These are phyloP conservation scores for Falco rusticolus DNA, from an alignment of 2,797 vertebrate species.

Conservation along the genomic window DNA sequence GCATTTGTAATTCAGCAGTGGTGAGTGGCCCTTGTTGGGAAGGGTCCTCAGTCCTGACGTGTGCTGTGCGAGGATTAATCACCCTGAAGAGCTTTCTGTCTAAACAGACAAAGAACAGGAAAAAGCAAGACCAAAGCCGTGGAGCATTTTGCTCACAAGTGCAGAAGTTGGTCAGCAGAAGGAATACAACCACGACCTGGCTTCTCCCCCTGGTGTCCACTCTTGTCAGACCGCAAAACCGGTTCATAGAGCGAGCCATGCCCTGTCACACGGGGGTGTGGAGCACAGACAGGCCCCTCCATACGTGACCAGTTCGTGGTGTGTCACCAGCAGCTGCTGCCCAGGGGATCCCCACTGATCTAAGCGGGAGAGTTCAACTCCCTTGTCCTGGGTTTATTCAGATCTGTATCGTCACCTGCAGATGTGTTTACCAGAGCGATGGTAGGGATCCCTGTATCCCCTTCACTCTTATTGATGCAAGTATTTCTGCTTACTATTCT, in stretches of 20 bases:
- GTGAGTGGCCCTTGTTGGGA: not conserved
- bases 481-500: not conserved
- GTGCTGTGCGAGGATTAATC: not conserved
- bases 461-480: not conserved
- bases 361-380: not conserved
- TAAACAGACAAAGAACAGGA: not conserved
- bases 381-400: not conserved
- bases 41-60: not conserved
- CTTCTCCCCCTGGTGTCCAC: not conserved
- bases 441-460: not conserved
- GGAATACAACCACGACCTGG: rapidly evolving
- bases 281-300: not conserved
- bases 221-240: not conserved
- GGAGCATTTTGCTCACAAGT: not conserved
- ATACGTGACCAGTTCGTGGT: not conserved
- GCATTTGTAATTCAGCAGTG: not conserved
- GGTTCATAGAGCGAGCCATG: not conserved
- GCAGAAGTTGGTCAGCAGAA: not conserved
- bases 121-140: not conserved
- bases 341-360: not conserved
- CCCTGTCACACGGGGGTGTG: no score
- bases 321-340: not conserved
- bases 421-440: not conserved
- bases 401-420: not conserved
- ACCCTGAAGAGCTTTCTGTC: not conserved